Conservation (phyloP, 1,140 invertebrate genomes). For the Hycleus cichorii region DNA sequence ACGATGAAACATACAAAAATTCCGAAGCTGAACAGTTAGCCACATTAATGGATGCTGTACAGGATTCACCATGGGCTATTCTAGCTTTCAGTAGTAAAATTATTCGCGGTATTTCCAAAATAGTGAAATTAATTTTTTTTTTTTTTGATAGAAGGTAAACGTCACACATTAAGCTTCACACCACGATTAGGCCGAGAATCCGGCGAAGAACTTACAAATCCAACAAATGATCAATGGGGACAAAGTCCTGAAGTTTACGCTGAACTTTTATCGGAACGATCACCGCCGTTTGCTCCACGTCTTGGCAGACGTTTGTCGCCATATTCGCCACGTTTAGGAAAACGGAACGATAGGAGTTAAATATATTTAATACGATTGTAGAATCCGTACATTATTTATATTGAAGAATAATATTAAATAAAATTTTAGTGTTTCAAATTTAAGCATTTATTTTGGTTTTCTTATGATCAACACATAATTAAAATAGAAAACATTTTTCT, state of each 20-base stretch:
- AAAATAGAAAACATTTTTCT: too few species aligned
- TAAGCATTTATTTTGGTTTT: too few species aligned
- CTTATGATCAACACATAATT: too few species aligned
- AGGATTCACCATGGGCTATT: slow-evolving; percentile 21
- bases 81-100: slow-evolving; percentile 15
- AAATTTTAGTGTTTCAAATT: too few species aligned
- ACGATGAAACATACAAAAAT: slow-evolving; percentile 2
- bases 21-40: slow-evolving; percentile 11
- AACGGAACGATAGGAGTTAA: slow-evolving; percentile 9
- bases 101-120: background rate
- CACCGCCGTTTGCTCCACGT: slow-evolving; percentile 25
- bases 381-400: too few species aligned
- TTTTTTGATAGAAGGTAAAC: slow-evolving; percentile 12
- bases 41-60: slow-evolving; percentile 13
- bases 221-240: slow-evolving; percentile 1
- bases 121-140: background rate
- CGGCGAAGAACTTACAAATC: slow-evolving; percentile 2
- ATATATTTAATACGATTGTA: background rate
- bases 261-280: slow-evolving; percentile 17
- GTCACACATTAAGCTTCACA: slow-evolving; percentile 19
- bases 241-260: slow-evolving; percentile 12
- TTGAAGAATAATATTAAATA: too few species aligned
- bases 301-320: slow-evolving; percentile 19
- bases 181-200: slow-evolving; percentile 21
- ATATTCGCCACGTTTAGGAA: slow-evolving; percentile 20